phyloP scores from a whole-genome alignment of 2,113 vertebrate species.

The Rutilus rutilus region DNA sequence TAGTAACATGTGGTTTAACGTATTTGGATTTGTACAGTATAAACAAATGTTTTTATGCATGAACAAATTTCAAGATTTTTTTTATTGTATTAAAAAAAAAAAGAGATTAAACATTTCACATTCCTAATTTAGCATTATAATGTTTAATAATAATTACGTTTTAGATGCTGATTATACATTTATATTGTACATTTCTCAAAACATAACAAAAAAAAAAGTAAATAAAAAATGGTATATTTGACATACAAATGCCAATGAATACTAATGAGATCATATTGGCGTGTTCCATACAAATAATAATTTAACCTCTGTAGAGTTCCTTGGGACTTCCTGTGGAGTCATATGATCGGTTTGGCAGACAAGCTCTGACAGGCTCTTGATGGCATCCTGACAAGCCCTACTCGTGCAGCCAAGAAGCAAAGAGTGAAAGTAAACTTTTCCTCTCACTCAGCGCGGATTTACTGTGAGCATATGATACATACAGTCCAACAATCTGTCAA shows the following conservation, averaged over 20 bases:
- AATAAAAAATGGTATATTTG: background rate
- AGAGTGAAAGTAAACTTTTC: constrained; percentile 42
- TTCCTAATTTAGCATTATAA: no score
- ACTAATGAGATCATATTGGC: background rate
- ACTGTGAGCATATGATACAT: constrained; percentile 1
- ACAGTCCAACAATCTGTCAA: constrained; percentile 24
- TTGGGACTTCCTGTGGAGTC: constrained; percentile 47
- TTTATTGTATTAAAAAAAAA: no score
- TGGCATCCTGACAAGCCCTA: constrained; percentile 27
- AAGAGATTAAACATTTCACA: no score
- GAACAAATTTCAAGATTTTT: no score
- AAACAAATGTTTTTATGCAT: background rate
- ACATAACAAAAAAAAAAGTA: background rate
- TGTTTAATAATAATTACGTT: background rate
- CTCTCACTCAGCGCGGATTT: background rate
- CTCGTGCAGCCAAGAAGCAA: constrained; percentile 18
- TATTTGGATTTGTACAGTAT: background rate
- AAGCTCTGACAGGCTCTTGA: constrained; percentile 45
- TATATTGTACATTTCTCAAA: background rate
- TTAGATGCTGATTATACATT: background rate
- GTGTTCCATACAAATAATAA: constrained; percentile 30
- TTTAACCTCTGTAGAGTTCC: constrained; percentile 37
- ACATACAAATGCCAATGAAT: background rate
- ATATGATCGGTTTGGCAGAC: constrained; percentile 43
- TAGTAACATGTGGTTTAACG: background rate